These are phyloP conservation scores for Biston stratarius DNA, from an alignment of 2,888 invertebrate genomes.

Conservation along the genomic window DNA sequence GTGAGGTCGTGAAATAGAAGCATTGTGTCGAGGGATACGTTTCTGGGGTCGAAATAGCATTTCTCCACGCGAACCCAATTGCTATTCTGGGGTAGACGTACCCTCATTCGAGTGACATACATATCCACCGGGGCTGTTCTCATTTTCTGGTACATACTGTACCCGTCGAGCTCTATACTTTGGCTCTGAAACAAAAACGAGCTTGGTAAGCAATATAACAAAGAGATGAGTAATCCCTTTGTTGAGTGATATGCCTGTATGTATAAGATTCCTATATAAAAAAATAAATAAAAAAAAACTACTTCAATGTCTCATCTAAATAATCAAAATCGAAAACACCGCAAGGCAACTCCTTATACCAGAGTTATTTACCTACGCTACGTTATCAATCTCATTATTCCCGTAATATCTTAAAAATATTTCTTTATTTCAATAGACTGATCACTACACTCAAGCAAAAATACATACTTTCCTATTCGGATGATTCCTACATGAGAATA, in stretches of 20 bases:
- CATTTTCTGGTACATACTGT: slow-evolving; percentile 88
- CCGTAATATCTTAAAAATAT: too few relatives aligned
- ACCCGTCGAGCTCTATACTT: slow-evolving; percentile 87
- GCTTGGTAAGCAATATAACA: background rate
- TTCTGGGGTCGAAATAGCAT: slow-evolving; percentile 91
- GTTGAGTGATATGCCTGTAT: background rate
- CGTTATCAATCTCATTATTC: too few relatives aligned
- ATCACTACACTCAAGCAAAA: too few relatives aligned
- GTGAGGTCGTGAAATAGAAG: slow-evolving; percentile 92
- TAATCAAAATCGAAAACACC: too few relatives aligned
- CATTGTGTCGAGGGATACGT: slow-evolving; percentile 91
- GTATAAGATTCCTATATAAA: too few relatives aligned
- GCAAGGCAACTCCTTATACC: too few relatives aligned
- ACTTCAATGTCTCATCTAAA: too few relatives aligned
- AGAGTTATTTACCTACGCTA: too few relatives aligned
- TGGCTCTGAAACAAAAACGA: slow-evolving; percentile 66
- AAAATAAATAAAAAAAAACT: too few relatives aligned
- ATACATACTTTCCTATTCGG: too few relatives aligned
- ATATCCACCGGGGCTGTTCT: slow-evolving; percentile 88
- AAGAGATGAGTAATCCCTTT: background rate
- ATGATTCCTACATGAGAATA: too few relatives aligned
- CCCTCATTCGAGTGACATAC: slow-evolving; percentile 90
- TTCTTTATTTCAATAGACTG: too few relatives aligned
- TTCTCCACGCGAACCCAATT: slow-evolving; percentile 91
- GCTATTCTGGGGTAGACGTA: slow-evolving; percentile 88